Evolutionary conservation across 2,113 vertebrate genomes (phyloP).

Genomic region (Uria aalge): DNA sequence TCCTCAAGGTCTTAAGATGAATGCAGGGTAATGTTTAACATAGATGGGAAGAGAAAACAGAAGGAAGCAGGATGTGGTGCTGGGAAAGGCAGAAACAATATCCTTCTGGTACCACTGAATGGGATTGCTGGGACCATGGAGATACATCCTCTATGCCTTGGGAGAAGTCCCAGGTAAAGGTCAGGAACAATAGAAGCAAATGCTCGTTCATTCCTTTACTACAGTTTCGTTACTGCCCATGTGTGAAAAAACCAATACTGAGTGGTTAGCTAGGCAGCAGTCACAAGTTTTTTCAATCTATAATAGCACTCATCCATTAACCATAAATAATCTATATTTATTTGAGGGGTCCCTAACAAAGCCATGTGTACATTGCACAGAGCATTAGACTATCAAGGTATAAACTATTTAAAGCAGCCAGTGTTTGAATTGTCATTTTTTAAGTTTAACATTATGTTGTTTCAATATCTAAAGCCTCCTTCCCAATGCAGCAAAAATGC

Average conservation of each 20-base stretch:
- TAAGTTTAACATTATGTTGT: conserved; percentile 59
- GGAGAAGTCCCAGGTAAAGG: not conserved
- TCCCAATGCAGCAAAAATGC: conserved; percentile 62
- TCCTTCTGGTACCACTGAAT: not conserved
- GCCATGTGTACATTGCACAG: conserved; percentile 31
- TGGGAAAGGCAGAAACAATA: not conserved
- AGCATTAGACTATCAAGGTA: conserved; percentile 52
- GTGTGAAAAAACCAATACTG: not conserved
- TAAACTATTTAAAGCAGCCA: conserved; percentile 62
- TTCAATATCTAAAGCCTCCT: conserved; percentile 58
- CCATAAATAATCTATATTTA: conserved; percentile 40
- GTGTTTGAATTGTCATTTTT: conserved; percentile 63
- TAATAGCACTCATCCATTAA: conserved; percentile 12
- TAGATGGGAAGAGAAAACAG: not conserved
- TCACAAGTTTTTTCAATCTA: not conserved
- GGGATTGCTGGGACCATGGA: not conserved
- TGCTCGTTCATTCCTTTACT: not conserved
- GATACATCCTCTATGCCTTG: not conserved
- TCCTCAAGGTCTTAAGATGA: not conserved
- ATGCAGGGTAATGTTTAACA: not conserved
- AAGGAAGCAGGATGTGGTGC: not conserved
- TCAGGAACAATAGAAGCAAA: not conserved
- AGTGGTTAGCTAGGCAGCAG: not conserved
- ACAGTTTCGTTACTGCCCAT: not conserved
- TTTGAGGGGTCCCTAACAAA: not conserved